Evolutionary conservation across 2,113 vertebrate species (phyloP).

Genomic region (Natator depressus): DNA sequence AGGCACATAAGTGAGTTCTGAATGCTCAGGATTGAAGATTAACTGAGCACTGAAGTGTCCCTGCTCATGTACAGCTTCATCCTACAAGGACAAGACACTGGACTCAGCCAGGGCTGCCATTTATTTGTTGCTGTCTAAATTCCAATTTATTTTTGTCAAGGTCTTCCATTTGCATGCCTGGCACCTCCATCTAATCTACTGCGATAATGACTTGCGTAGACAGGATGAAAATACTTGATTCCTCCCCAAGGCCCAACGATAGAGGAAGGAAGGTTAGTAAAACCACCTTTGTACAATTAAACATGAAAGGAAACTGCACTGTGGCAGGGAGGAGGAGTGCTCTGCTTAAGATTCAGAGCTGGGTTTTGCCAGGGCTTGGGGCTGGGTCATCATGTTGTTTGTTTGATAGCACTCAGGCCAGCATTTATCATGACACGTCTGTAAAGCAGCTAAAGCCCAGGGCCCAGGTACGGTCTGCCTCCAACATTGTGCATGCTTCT

Average conservation of each 20-base stretch:
- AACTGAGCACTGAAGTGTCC: not conserved
- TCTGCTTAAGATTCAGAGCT: not conserved
- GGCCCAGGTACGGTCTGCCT: not conserved
- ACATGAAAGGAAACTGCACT: not conserved
- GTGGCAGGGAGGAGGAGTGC: not conserved
- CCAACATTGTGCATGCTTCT: not conserved
- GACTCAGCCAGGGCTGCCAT: slow-evolving; percentile 1
- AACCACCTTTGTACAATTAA: slow-evolving; percentile 19
- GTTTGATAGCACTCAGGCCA: not conserved
- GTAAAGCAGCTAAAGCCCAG: not conserved
- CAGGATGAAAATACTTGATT: slow-evolving; percentile 36
- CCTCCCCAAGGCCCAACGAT: not conserved
- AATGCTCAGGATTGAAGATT: not conserved
- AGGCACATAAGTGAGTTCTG: not conserved
- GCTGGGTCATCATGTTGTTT: not conserved
- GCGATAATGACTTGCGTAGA: slow-evolving; percentile 43
- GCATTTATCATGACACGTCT: not conserved
- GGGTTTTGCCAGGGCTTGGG: not conserved
- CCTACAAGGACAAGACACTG: not conserved
- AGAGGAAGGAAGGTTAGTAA: not conserved
- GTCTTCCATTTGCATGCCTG: slow-evolving; percentile 35
- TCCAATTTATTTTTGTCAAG: slow-evolving; percentile 31
- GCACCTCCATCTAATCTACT: slow-evolving; percentile 25
- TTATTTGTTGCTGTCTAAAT: slow-evolving; percentile 46
- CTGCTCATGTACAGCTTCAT: not conserved